Evolutionary conservation across 2,888 invertebrate species (phyloP).

Genomic region (Limnephilus lunatus): DNA sequence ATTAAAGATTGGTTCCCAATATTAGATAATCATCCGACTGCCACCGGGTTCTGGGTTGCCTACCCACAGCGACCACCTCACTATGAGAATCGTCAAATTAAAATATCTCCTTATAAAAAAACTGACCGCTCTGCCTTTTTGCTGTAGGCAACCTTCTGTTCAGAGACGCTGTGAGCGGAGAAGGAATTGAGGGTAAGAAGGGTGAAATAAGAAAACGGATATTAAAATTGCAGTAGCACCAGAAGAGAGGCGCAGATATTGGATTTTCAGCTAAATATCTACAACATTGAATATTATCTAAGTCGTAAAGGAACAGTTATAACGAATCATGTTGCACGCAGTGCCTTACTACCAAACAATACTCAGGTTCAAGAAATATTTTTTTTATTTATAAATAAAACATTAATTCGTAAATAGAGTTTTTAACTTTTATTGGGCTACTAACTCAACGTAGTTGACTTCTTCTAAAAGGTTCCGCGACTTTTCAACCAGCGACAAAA

Average conservation of each 20-base stretch:
- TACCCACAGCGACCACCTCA: not conserved
- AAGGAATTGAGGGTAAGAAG: not conserved
- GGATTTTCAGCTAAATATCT: not conserved
- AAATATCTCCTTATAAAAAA: not conserved
- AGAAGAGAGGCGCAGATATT: constrained; percentile 2
- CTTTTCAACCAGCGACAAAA: too few species aligned
- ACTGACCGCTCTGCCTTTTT: not conserved
- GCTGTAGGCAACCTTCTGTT: not conserved
- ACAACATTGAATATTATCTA: not conserved
- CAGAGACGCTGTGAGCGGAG: not conserved
- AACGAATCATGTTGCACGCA: not conserved
- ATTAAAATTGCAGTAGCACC: constrained; percentile 13
- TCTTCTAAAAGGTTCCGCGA: too few species aligned
- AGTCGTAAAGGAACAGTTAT: not conserved
- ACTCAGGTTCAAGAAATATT: too few species aligned
- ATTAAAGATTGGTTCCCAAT: not conserved
- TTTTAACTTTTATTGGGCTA: too few species aligned
- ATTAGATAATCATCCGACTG: not conserved
- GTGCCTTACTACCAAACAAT: not conserved
- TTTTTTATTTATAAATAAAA: too few species aligned
- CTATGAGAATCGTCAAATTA: not conserved
- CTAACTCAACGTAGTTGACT: too few species aligned
- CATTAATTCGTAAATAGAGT: too few species aligned
- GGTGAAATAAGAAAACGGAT: constrained; percentile 22
- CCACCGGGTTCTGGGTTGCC: too few species aligned